These are phyloP conservation scores for Oostethus manadensis DNA, from an alignment of 2,113 vertebrate species.

Conservation along the genomic window DNA sequence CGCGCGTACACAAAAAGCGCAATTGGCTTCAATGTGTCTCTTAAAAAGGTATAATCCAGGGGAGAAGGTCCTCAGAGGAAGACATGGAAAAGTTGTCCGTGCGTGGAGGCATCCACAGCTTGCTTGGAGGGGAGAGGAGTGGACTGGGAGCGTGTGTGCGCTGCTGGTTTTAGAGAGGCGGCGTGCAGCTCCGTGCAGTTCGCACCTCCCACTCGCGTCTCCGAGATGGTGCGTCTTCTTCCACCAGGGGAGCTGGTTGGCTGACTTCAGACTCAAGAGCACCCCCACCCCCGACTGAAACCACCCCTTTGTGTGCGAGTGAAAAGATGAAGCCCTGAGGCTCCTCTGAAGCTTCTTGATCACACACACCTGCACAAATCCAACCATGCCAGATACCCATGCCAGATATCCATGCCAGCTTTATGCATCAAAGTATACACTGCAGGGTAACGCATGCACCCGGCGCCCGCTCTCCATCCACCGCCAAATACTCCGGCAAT, in stretches of 20 bases:
- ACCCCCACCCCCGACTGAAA: neutral
- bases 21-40: neutral
- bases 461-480: too few species aligned
- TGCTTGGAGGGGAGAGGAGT: conserved; percentile 58
- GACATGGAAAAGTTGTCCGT: conserved; percentile 29
- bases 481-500: too few species aligned
- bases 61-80: conserved; percentile 8
- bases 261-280: conserved; percentile 54
- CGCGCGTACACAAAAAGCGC: neutral
- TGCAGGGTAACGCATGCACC: too few species aligned
- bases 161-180: conserved; percentile 59
- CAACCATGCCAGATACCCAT: too few species aligned
- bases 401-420: too few species aligned
- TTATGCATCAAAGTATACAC: too few species aligned
- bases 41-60: conserved; percentile 4
- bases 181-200: conserved; percentile 46
- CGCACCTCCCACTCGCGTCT: conserved; percentile 71
- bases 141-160: conserved; percentile 45
- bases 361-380: too few species aligned
- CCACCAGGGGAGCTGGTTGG: conserved; percentile 66
- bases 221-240: conserved; percentile 57
- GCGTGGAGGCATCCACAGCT: conserved; percentile 48
- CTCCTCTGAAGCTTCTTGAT: neutral
- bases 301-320: too few species aligned
- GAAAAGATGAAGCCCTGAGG: too few species aligned